These are phyloP conservation scores for Globicephala melas DNA, from an alignment of 2,113 vertebrate genomes.

Conservation along the genomic window DNA sequence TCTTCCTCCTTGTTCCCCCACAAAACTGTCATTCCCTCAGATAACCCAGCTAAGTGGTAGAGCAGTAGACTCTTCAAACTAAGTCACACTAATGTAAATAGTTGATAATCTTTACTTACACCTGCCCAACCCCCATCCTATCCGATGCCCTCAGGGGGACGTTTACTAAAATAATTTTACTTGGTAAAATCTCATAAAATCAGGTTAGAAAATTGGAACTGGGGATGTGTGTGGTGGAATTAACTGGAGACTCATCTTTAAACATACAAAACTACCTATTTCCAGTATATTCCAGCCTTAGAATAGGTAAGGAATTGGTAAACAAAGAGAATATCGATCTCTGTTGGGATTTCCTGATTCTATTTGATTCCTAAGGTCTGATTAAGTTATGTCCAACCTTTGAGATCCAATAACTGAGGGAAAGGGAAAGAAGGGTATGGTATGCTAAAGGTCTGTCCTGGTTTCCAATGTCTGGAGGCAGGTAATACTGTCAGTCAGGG, in stretches of 20 bases:
- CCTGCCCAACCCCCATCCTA: neutral
- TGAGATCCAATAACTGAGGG: neutral
- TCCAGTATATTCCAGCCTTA: neutral
- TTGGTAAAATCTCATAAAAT: neutral
- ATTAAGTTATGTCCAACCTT: neutral
- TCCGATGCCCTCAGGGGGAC: neutral
- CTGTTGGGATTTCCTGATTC: slow-evolving; percentile 3
- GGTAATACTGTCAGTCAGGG: neutral
- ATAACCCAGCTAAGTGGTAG: neutral
- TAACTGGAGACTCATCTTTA: neutral
- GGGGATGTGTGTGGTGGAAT: neutral
- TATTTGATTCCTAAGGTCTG: neutral
- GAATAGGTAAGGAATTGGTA: neutral
- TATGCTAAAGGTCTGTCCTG: neutral
- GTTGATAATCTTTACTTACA: neutral
- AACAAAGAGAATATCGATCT: neutral
- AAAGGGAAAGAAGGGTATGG: neutral
- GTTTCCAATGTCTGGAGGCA: neutral
- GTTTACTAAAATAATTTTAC: neutral
- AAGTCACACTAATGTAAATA: neutral
- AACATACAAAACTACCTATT: slow-evolving; percentile 28
- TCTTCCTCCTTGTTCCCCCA: neutral
- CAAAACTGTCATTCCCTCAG: neutral
- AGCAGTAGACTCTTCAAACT: neutral
- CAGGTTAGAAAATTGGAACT: neutral